phyloP scores from a whole-genome alignment of 2,113 vertebrate species.

The Promerops cafer region DNA sequence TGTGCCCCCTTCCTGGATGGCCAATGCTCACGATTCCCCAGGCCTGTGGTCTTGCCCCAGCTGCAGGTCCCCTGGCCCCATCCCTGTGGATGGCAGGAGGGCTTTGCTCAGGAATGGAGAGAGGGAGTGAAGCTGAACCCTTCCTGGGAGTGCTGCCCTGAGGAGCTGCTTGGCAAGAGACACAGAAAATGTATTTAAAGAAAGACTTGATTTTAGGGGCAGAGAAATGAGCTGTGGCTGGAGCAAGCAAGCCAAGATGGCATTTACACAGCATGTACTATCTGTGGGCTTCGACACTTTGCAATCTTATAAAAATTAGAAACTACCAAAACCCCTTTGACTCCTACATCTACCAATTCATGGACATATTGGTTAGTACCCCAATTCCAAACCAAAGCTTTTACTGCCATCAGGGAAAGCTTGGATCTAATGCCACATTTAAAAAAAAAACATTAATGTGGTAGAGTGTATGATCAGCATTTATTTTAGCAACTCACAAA shows the following conservation, averaged over 20 bases:
- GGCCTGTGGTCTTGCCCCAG: neutral
- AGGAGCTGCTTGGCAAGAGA: neutral
- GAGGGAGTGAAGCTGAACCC: neutral
- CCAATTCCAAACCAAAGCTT: neutral
- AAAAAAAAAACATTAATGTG: neutral
- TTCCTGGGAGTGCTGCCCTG: neutral
- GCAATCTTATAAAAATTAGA: neutral
- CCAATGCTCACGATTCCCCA: rapidly evolving
- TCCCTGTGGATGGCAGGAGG: neutral
- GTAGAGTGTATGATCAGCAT: neutral
- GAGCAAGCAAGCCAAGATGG: neutral
- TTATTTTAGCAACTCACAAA: neutral
- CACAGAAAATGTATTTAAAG: neutral
- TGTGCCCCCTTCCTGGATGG: rapidly evolving
- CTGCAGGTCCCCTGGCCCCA: rapidly evolving
- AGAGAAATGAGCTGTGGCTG: neutral
- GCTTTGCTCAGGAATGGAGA: neutral
- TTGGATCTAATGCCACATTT: neutral
- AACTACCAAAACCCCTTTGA: neutral
- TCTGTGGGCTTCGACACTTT: neutral
- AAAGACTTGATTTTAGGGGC: neutral
- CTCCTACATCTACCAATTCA: neutral
- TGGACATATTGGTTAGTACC: neutral
- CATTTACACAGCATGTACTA: neutral
- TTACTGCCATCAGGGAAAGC: neutral